Conservation (phyloP, 1,140 invertebrate genomes). For the Coenobita brevimanus region DNA sequence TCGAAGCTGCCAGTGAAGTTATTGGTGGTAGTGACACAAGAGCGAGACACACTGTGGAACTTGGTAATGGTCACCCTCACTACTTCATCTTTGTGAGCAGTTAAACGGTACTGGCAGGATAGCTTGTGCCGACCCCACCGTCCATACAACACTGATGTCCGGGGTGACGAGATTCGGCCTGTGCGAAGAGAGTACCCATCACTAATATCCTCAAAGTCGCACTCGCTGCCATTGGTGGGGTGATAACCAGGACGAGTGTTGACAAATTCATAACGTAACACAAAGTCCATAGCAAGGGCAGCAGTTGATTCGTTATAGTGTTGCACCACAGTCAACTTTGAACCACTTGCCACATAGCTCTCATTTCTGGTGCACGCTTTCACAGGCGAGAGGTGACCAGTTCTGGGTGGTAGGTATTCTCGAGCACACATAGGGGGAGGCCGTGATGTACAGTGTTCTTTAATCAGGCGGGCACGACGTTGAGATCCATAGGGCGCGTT, state of each 20-base stretch:
- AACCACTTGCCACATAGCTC: too few relatives aligned
- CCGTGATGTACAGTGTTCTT: constrained; percentile 60
- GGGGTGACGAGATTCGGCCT: constrained; percentile 57
- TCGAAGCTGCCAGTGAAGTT: constrained; percentile 66
- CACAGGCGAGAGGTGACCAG: constrained; percentile 33
- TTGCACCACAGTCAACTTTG: too few relatives aligned
- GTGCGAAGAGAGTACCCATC: constrained; percentile 53
- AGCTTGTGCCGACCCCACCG: constrained; percentile 61
- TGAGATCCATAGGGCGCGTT: constrained; percentile 56
- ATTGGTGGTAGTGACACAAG: constrained; percentile 66
- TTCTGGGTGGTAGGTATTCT: constrained; percentile 54
- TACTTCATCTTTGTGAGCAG: constrained; percentile 61
- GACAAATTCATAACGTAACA: constrained; percentile 66
- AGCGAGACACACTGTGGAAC: constrained; percentile 61
- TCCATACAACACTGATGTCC: constrained; percentile 65
- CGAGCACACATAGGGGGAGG: constrained; percentile 68
- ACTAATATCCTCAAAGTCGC: too few relatives aligned
- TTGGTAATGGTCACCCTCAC: constrained; percentile 66
- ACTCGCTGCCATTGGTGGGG: too few relatives aligned
- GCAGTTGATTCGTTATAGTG: constrained; percentile 67
- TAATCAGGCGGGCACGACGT: constrained; percentile 45
- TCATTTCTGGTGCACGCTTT: constrained; percentile 65
- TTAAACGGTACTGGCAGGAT: constrained; percentile 63
- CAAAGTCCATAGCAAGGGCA: constrained; percentile 65
- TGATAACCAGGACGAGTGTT: too few relatives aligned